Evolutionary conservation across 2,113 vertebrate genomes (phyloP).

Genomic region (Chelonoidis abingdonii): DNA sequence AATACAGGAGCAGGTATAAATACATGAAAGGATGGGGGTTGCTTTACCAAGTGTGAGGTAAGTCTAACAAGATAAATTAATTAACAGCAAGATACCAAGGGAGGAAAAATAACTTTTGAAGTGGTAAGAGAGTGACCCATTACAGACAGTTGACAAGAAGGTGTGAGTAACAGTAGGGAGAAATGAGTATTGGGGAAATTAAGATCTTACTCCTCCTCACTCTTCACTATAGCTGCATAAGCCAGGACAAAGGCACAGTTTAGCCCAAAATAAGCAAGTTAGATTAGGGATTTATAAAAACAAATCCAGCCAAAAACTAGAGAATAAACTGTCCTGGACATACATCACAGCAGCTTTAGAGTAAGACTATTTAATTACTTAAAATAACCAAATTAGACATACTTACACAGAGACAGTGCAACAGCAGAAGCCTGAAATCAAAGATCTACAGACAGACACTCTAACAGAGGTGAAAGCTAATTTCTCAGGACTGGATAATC

Average conservation of each 20-base stretch:
- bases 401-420: neutral
- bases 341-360: neutral
- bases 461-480: neutral
- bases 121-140: too few species aligned
- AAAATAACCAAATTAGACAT: neutral
- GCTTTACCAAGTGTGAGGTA: too few species aligned
- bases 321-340: neutral
- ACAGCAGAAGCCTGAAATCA: neutral
- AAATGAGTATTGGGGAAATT: too few species aligned
- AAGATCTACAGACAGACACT: neutral
- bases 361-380: neutral
- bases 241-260: accelerated
- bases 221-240: neutral
- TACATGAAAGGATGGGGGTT: too few species aligned
- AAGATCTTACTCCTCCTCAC: neutral
- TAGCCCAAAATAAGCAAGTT: neutral
- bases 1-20: too few species aligned
- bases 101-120: too few species aligned
- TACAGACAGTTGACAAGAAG: too few species aligned
- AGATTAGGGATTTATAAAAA: neutral
- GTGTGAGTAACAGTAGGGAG: too few species aligned
- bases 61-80: too few species aligned
- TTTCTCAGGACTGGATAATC: neutral
- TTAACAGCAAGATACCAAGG: too few species aligned
- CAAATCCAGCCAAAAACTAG: neutral